Evolutionary conservation across 2,113 vertebrate species (phyloP), one percentile per base, ranked within the genome.

Genomic region (Elephas maximus): DNA sequence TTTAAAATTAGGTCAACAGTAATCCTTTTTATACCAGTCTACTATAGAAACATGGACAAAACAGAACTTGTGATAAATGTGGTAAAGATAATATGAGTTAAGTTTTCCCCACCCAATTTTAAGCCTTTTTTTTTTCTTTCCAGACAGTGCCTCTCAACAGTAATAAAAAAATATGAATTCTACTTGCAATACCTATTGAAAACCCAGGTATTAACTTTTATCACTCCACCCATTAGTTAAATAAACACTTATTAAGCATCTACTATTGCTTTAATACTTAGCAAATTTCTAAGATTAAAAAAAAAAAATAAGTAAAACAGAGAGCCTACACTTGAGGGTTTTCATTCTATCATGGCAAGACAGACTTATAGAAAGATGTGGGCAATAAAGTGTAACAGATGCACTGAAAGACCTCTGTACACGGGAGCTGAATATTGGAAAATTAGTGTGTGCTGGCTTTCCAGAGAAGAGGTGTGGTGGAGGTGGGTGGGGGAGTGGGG

Each of bases 101-200:
- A 85, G 24, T 18, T 96, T 87, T 37, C 5, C 20, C 24, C 1
- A 95, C 7, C 7, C 7, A 82, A 93, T 85, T 91, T 85, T 81
- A 91, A 79, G 8, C 17, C 67, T 80, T 77, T 37, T 30, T 33
- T 96, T 96, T 93, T 91, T 79, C 37, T 85, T 95, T 93, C 28
- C 71, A 98, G 97, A 88, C 96, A 97, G 6, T 94, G 97, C 62
- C 93, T 98, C 33, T 94, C 71, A 57, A 97, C 97, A 24, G 60
- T 93, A 48, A 80, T 97, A 0, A 84, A 94, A 94, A 97, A 94
- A 81, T 98, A 97, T 48, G 80, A 96, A 45, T 90, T 67, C 60
- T n/a, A 93, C 8, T 28, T 97, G 51, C 90, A 93, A 82, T 8
- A 2, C 41, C 73, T 97, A 3, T 8, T 96, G 92, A 81, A 90